Conservation (phyloP, 2,797 vertebrate species). For the Bovichtus diacanthus region DNA sequence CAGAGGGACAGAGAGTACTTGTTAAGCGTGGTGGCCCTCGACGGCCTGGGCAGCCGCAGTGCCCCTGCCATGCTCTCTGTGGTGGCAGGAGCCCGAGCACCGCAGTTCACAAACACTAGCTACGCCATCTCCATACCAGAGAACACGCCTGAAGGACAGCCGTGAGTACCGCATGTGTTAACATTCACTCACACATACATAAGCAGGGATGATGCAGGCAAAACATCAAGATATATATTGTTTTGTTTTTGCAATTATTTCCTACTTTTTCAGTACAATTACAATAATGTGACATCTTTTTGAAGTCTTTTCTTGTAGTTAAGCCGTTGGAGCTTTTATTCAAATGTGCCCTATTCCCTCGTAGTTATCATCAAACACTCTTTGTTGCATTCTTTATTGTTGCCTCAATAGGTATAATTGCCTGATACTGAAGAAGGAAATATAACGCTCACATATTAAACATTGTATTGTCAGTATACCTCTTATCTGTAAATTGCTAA, state of each 20-base stretch:
- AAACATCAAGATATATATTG: background rate
- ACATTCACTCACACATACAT: background rate
- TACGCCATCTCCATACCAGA: conserved; percentile 88
- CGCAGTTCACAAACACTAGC: conserved; percentile 89
- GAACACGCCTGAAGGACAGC: conserved; percentile 84
- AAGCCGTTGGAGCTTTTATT: conserved; percentile 14
- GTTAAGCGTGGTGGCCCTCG: conserved; percentile 89
- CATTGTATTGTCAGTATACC: background rate
- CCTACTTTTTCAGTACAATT: background rate
- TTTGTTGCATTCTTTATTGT: conserved; percentile 40
- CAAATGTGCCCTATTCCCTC: conserved; percentile 24
- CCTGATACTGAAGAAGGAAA: background rate
- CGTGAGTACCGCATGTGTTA: conserved; percentile 82
- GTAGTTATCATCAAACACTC: conserved; percentile 20
- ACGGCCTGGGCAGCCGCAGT: conserved; percentile 87
- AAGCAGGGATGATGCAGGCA: conserved; percentile 7
- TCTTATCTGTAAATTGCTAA: conserved; percentile 13
- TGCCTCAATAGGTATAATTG: conserved; percentile 34
- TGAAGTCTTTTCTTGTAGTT: conserved; percentile 17
- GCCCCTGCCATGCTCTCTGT: conserved; percentile 87
- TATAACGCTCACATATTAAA: background rate
- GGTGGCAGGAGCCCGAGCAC: conserved; percentile 86
- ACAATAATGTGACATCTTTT: background rate
- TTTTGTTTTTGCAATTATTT: background rate
- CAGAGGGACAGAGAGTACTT: conserved; percentile 89